These are phyloP conservation scores for Scaptomyza pallida DNA, from an alignment of 1,140 invertebrate genomes.

Conservation along the genomic window DNA sequence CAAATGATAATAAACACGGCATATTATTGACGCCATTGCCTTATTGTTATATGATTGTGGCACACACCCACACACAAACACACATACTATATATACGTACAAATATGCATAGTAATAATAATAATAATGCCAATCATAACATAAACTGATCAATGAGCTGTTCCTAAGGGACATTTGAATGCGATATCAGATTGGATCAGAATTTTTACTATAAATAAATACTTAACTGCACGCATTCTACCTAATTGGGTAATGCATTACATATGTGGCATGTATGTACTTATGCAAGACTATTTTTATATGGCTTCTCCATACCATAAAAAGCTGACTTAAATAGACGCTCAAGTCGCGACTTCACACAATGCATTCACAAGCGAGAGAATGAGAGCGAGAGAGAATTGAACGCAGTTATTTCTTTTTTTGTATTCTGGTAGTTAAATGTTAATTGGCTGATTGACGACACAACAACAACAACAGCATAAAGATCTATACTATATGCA, in stretches of 20 bases:
- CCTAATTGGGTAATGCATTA: slow-evolving; percentile 20
- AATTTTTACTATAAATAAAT: slow-evolving; percentile 18
- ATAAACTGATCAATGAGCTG: background rate
- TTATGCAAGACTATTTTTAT: slow-evolving; percentile 24
- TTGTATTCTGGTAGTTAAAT: slow-evolving; percentile 51
- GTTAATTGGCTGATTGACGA: slow-evolving; percentile 68
- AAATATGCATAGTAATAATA: background rate
- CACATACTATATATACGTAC: background rate
- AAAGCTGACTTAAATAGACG: background rate
- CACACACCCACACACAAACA: slow-evolving; percentile 8
- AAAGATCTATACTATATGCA: too few species aligned
- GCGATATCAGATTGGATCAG: background rate
- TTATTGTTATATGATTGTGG: slow-evolving; percentile 62
- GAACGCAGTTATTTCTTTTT: slow-evolving; percentile 5
- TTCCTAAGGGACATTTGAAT: too few species aligned
- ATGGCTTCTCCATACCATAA: slow-evolving; percentile 39
- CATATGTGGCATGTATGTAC: background rate
- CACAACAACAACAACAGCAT: slow-evolving; percentile 18
- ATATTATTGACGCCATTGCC: slow-evolving; percentile 38
- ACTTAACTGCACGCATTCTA: slow-evolving; percentile 33
- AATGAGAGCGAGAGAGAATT: slow-evolving; percentile 1
- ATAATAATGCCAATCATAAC: background rate
- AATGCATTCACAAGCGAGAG: slow-evolving; percentile 1
- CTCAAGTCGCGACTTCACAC: background rate
- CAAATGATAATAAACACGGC: slow-evolving; percentile 65